phyloP scores from a whole-genome alignment of 2,797 vertebrate genomes.

The Capromys pilorides region DNA sequence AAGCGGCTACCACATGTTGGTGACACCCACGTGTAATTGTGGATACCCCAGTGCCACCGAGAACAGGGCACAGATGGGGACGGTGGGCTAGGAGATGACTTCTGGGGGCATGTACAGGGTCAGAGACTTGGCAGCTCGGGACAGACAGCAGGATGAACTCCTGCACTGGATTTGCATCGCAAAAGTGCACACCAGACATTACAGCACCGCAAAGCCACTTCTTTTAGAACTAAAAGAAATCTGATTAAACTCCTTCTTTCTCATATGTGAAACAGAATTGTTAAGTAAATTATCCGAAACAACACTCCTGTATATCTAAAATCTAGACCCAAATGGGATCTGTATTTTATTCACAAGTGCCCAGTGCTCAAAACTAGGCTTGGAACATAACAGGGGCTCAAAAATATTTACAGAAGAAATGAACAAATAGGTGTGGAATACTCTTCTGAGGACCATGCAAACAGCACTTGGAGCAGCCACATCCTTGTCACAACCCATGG shows the following conservation, averaged over 20 bases:
- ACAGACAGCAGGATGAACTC: not conserved
- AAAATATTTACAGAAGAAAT: not conserved
- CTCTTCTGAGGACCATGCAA: not conserved
- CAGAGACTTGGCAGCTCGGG: conserved; percentile 53
- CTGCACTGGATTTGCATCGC: not conserved
- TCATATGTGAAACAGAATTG: conserved; percentile 36
- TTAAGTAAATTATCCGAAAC: conserved; percentile 20
- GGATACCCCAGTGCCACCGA: conserved; percentile 34
- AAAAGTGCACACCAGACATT: not conserved
- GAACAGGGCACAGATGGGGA: conserved; percentile 55
- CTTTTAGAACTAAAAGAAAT: conserved; percentile 50
- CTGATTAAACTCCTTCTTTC: not conserved
- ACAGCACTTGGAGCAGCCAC: not conserved
- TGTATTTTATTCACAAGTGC: not conserved
- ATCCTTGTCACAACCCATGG: not conserved
- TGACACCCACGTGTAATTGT: conserved; percentile 67
- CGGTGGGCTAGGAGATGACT: not conserved
- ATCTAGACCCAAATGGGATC: not conserved
- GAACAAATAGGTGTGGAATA: not conserved
- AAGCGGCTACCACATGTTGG: conserved; percentile 57
- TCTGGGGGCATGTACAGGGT: conserved; percentile 41
- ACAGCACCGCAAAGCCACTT: conserved; percentile 37
- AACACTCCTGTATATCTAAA: not conserved
- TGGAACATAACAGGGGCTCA: not conserved
- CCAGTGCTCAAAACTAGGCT: not conserved